phyloP scores from a whole-genome alignment of 2,888 invertebrate genomes.

The Gibbula magus region DNA sequence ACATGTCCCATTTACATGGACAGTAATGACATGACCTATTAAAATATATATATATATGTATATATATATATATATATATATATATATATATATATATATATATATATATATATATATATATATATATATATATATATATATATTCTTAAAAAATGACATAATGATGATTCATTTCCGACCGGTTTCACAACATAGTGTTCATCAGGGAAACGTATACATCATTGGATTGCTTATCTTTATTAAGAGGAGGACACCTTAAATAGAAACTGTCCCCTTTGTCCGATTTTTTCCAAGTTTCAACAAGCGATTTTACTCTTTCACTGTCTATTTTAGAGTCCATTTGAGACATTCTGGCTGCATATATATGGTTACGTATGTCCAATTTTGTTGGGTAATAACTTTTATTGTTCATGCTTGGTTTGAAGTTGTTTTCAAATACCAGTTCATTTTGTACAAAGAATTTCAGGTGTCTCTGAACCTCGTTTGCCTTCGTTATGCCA shows the following conservation, averaged over 20 bases:
- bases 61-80: too few relatives aligned
- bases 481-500: neutral
- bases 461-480: neutral
- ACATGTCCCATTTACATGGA: too few relatives aligned
- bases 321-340: neutral
- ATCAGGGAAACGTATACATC: too few relatives aligned
- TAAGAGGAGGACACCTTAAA: neutral
- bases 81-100: too few relatives aligned
- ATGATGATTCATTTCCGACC: too few relatives aligned
- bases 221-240: too few relatives aligned
- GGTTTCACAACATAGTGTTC: too few relatives aligned
- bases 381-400: neutral
- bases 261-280: neutral
- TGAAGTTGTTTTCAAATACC: neutral
- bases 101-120: too few relatives aligned
- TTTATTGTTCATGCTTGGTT: neutral
- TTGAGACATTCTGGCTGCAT: neutral
- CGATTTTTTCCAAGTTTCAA: neutral
- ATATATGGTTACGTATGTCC: neutral
- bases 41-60: too few relatives aligned
- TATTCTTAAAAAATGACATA: too few relatives aligned
- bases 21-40: too few relatives aligned
- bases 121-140: constrained; percentile 38
- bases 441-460: neutral
- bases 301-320: neutral